phyloP scores from a whole-genome alignment of 30 jellyfish, hydroid and myxozoan genomes.

The Catostylus mosaicus region DNA sequence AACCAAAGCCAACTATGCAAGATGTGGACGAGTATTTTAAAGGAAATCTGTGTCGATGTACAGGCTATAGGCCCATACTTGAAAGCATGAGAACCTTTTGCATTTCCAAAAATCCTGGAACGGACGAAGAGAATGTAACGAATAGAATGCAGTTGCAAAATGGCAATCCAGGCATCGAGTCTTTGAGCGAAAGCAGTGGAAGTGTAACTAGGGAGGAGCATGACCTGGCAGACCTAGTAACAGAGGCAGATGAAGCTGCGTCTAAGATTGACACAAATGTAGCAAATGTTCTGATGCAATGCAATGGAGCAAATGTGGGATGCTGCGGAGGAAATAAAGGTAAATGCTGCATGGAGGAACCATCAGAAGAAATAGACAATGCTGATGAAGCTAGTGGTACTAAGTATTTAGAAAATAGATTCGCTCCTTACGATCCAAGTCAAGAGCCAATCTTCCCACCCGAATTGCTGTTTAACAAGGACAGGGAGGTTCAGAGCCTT shows the following conservation, averaged over 20 bases:
- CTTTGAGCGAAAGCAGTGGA: background rate
- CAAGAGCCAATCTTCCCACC: constrained; percentile 59
- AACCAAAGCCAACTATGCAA: constrained; percentile 36
- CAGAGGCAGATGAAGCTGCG: background rate
- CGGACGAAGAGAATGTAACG: background rate
- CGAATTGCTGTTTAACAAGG: background rate
- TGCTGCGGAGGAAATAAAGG: background rate
- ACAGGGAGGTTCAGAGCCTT: background rate
- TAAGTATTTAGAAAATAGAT: no score
- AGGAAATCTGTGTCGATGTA: constrained; percentile 54
- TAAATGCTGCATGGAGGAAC: background rate
- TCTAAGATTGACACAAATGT: background rate
- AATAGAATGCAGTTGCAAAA: background rate
- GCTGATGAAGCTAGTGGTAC: no score
- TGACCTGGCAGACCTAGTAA: background rate
- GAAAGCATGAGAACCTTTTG: constrained; percentile 18
- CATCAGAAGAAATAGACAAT: background rate
- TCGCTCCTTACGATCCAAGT: constrained; percentile 17
- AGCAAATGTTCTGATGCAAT: background rate
- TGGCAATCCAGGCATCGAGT: background rate
- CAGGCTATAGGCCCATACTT: constrained; percentile 40
- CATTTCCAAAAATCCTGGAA: no score
- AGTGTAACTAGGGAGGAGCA: background rate
- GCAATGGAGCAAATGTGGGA: background rate
- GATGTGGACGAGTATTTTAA: constrained; percentile 20